Evolutionary conservation across 2,888 invertebrate species (phyloP).

Genomic region (Fragum fragum): DNA sequence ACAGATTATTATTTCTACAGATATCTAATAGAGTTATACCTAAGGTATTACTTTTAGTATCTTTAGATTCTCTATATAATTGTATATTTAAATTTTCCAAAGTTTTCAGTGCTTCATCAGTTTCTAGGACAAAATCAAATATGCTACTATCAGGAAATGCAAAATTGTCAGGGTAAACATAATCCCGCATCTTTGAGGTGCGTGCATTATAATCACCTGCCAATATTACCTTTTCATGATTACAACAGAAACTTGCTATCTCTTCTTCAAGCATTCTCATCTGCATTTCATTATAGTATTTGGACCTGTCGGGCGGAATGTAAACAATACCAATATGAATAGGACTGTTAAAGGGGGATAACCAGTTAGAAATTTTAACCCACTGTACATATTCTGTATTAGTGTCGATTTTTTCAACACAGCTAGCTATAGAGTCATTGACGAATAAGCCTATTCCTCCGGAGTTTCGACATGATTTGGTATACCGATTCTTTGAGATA

Average conservation of each 20-base stretch:
- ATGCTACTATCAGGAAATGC: too few relatives aligned
- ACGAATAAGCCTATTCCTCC: constrained; percentile 3
- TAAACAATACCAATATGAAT: constrained; percentile 13
- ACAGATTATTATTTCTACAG: constrained; percentile 13
- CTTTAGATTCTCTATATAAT: not conserved
- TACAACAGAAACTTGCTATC: not conserved
- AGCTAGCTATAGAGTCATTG: not conserved
- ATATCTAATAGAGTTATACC: not conserved
- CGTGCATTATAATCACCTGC: too few relatives aligned
- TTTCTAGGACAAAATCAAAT: too few relatives aligned
- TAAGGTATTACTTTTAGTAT: not conserved
- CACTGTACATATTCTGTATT: not conserved
- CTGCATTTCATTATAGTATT: constrained; percentile 19
- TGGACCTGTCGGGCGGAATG: constrained; percentile 26
- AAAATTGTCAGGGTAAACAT: too few relatives aligned
- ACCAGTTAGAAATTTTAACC: not conserved
- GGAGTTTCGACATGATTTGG: not conserved
- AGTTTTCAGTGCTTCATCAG: too few relatives aligned
- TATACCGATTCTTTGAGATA: not conserved
- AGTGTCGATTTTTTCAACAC: not conserved
- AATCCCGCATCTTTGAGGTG: too few relatives aligned
- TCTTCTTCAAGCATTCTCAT: constrained; percentile 20
- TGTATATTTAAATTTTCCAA: too few relatives aligned
- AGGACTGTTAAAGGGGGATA: not conserved
- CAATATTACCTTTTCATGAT: too few relatives aligned